Evolutionary conservation across 2,888 invertebrate species (phyloP), one percentile per base, ranked within the genome.

Genomic region (Zaprionus lineosus): DNA sequence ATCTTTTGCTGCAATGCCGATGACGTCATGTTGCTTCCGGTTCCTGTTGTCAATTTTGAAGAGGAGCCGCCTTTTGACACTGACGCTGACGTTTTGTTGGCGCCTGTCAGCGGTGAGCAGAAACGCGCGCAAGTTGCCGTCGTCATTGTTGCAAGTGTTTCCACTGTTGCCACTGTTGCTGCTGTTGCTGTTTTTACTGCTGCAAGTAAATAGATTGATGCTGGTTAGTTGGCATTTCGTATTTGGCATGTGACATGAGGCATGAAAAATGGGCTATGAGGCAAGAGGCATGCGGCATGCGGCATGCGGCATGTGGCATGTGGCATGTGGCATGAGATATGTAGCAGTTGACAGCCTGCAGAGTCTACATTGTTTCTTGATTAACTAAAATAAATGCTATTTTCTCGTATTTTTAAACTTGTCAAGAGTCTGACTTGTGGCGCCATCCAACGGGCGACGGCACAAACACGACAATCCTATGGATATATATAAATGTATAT

Each of bases 101-200:
- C 31, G 18, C 40, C 70, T 33, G 52, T 61, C 70, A 84, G 34
- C 65, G 87, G 73, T 24, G 78, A 66, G 29, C 87, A 88, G 60
- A 88, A 73, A 47, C 88, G 89, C 39, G 87, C 86, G 55, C 88
- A 89, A 63, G 88, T 86, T 60, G 88, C 87, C 59, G 89, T 86
- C 48, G 89, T 89, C 89, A 89, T 89, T 66, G 61, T 81, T 68
- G 51, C 29, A 33, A 4, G 33, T 15, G 31, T 7, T 16, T 26
- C 28, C 2, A 14, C 7, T 24, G 7, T 12, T 46, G 21, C 24
- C 18, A 6, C 16, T 53, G 37, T 43, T 40, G 15, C 18, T 41
- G 26, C 12, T 28, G 8, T 7, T 31, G 15, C 11, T 19, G 36
- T 18, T 33, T 7, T 9, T 12, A 24, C 26, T 31, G 19, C 62